Base-by-base conservation (phyloP, 2,797 vertebrate species). In the Pipistrellus kuhlii region DNA sequence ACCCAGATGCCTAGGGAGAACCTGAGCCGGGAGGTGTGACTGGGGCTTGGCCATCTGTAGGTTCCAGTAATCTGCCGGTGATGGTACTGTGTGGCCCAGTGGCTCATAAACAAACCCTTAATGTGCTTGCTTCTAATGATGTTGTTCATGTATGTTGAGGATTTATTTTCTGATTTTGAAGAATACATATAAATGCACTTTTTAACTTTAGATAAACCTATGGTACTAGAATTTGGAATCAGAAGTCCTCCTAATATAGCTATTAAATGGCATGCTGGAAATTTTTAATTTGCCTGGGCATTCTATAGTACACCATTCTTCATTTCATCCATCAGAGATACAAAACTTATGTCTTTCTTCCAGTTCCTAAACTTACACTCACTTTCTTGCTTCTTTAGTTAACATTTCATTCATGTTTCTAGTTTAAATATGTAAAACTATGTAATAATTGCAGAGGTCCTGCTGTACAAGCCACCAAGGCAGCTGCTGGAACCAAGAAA, bases 401-500 rank as follows among this genome's bases (percentile, higher is more conserved):
- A 86, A 77, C 83, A 57, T 81, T 64, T 89, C 25, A 27, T 90
- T 87, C 35, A 82, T 93, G 32, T 87, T 80, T 97, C 59, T 59
- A 51, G 14, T 92, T 95, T 93, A 91, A 86, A 57, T 89, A 71
- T 87, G 27, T 27, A 88, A 93, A 94, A 87, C 75, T 91, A 59
- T 97, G 23, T 88, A 92, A 96, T 96, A 88, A 93, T 98, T 91
- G 1, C 91, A 99, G 99, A 98, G 99, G 99, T 94, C 98, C 99
- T 92, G 98, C 99, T 97, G 99, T 99, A 81, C 99, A 99, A 98
- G 99, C 99, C 32, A 99, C 98, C 55, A 99, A 99, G 98, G 99
- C 98, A 62, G 99, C 99, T 73, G 99, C 99, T 25, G 99, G 99
- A 21, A 98, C 98, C 95, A 99, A 99, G 98, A 99, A 99, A 96